Conservation (phyloP, 64 coral and sea anemone species). For the Stichodactyla helianthus region DNA sequence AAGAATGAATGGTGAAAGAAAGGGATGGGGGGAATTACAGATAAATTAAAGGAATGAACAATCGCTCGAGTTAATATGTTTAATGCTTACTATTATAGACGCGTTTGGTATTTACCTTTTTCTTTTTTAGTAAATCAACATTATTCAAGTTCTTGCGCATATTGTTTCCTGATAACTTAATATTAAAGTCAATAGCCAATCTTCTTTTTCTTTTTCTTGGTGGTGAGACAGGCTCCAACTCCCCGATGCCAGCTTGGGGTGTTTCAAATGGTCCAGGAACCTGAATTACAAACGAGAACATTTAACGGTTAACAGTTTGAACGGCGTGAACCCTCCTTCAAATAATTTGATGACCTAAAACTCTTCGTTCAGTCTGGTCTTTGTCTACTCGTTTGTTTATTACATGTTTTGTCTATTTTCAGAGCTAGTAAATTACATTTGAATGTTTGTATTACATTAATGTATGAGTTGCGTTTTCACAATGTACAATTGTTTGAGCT, state of each 20-base stretch:
- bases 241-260: not conserved
- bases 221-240: not conserved
- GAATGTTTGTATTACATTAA: no score
- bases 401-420: no score
- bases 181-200: slow-evolving; percentile 13
- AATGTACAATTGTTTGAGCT: not conserved
- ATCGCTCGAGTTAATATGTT: no score
- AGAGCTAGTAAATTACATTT: no score
- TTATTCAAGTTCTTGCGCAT: slow-evolving; percentile 12
- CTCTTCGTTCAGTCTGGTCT: no score
- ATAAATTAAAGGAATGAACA: not conserved
- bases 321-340: no score
- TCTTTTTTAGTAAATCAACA: slow-evolving; percentile 9
- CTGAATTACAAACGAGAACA: not conserved
- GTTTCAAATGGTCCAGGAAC: not conserved
- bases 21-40: not conserved
- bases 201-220: slow-evolving; percentile 10
- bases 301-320: no score
- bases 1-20: not conserved
- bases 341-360: no score
- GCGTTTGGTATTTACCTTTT: not conserved
- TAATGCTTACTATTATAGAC: not conserved
- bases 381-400: no score
- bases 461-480: not conserved
- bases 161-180: not conserved